A percentile compares a stretch with the other conserved stretches of the same genome.
Evolutionary conservation across 64 coral and sea anemone genomes (phyloP).

Genomic region (Stylophora pistillata): DNA sequence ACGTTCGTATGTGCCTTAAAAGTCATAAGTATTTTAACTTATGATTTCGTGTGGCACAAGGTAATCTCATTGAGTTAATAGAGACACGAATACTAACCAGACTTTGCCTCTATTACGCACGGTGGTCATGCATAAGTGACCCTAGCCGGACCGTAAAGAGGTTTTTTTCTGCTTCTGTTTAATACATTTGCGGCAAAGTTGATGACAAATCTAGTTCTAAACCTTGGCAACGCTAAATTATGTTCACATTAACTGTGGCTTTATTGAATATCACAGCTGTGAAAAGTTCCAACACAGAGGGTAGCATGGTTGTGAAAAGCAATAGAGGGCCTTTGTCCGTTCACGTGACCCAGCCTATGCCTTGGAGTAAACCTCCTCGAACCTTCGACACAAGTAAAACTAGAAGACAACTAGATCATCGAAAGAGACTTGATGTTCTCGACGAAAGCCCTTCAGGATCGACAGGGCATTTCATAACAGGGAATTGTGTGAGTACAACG

Average conservation of each 20-base stretch:
- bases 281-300: background rate
- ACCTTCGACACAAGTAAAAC: conserved; percentile 27
- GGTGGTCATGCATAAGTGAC: too few relatives aligned
- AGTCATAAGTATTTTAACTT: too few relatives aligned
- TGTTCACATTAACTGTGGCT: background rate
- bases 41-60: too few relatives aligned
- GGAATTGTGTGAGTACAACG: conserved; percentile 42
- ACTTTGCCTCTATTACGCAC: too few relatives aligned
- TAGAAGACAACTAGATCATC: conserved; percentile 46
- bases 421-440: conserved; percentile 66
- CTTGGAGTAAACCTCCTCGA: conserved; percentile 18
- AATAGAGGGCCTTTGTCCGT: conserved; percentile 49
- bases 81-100: too few relatives aligned
- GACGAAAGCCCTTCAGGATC: conserved; percentile 58
- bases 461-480: conserved; percentile 55
- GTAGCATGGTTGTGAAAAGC: background rate
- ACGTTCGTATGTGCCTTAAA: too few relatives aligned
- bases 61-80: too few relatives aligned
- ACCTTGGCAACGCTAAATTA: background rate
- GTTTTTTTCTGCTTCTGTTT: too few relatives aligned
- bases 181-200: background rate
- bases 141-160: too few relatives aligned
- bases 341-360: conserved; percentile 19
- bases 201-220: too few relatives aligned
- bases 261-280: background rate